Base-by-base conservation (phyloP, 2,888 invertebrate genomes). In the Crocallis elinguaria region DNA sequence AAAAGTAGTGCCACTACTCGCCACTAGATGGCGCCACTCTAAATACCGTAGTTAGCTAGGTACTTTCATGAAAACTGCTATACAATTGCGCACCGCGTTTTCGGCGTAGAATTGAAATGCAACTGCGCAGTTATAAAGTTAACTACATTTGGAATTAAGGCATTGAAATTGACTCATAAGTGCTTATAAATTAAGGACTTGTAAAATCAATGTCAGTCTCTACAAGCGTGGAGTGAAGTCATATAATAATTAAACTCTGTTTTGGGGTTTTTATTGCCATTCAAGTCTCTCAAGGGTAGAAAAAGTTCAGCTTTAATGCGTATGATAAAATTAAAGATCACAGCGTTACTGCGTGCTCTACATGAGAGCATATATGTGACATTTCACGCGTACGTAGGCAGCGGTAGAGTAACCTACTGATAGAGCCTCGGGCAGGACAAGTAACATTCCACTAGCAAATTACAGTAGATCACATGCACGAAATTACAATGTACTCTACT, bases 21-120 rank as follows among this genome's bases (percentile, higher is more conserved):
- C 21, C 58, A 29, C 57, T 59, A 87, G 88, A 81, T 86, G 81
- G 77, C 81, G 72, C 30, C 60, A 17, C n/a, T 3, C 8, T 30
- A 8, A 32, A 11, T 9, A 2, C 13, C 23, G 7, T 0, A 16
- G 7, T 17, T 13, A 3, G 9, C 7, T 2, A 27, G 7, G 9
- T 9, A 49, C 29, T 11, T 19, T 27, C 36, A 42, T 30, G 23
- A 46, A 42, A 46, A 32, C 14, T 7, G 11, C 37, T 25, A 32
- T 21, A 14, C 12, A 16, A 2, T n/a, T n/a, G 12, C 2, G 3
- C 1, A 9, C 23, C n/a, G 8, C 17, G 35, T 41, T 48, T 41
- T 42, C 14, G 14, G 9, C 13, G 41, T 37, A 14, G 21, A 43
- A 41, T 45, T 48, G 21, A 48, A 54, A 35, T 35, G 35, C 29